Evolutionary conservation across 2,888 invertebrate genomes (phyloP), one percentile per base, ranked within the genome.

Genomic region (Camptogramma bilineatum): DNA sequence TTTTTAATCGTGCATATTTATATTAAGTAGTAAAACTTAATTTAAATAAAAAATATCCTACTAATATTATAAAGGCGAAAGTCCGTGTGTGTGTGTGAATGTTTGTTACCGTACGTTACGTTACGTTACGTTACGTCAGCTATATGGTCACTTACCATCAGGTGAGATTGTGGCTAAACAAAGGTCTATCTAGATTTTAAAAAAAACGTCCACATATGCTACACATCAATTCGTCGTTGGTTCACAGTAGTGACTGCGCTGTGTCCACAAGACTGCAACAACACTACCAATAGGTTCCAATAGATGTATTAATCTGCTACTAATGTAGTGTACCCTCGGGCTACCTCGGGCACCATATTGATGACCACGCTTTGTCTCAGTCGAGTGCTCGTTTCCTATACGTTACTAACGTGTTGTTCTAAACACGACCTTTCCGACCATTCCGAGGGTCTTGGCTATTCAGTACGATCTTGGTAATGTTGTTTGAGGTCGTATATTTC

Each of bases 241-340:
- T n/a, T n/a, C n/a, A n/a, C n/a, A n/a, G 13, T 16, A 52, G n/a
- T 55, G 53, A 31, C 16, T 1, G 10, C 52, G 57, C 62, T 50
- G 42, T 57, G 19, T 7, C 2, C 7, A 4, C 47, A 18, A 42
- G 58, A 53, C 56, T 69, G 59, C 59, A 67, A 64, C 72, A 75
- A 78, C 78, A 78, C 78, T 51, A 31, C 62, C 73, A 75, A 77
- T 81, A 77, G 74, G 75, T 76, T 75, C 74, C 76, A 81, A 74
- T 79, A 76, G 79, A 82, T 85, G 76, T 88, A 91, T 90, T 91
- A 90, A 90, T 91, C 88, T 88, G 81, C 84, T 83, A 78, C 86
- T 91, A 91, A 91, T 90, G 88, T 82, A 84, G 80, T 85, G 83
- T 83, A 79, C 84, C 81, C 79, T 82, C n/a, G 58, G 62, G 66